Conservation (phyloP, 2,113 vertebrate genomes). For the Hucho hucho region DNA sequence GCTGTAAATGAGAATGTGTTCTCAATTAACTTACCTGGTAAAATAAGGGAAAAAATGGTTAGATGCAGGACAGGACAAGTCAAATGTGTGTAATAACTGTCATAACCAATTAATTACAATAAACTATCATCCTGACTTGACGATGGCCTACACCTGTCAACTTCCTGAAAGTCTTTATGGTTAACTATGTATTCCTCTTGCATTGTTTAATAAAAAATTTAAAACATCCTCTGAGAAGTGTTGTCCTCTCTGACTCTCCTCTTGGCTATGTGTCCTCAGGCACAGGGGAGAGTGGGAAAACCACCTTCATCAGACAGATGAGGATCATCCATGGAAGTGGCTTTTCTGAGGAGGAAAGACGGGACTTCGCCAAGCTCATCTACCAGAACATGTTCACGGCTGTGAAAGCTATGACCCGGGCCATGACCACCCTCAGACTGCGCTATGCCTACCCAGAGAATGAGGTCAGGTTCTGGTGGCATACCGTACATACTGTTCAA, state of each 20-base stretch:
- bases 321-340: constrained; percentile 87
- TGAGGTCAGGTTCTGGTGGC: constrained; percentile 64
- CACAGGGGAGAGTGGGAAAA: constrained; percentile 90
- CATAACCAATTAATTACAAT: too few species aligned
- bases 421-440: constrained; percentile 79
- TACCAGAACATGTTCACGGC: constrained; percentile 85
- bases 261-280: constrained; percentile 63
- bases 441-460: constrained; percentile 76
- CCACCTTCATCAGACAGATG: constrained; percentile 92
- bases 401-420: constrained; percentile 77
- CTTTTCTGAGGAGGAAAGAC: constrained; percentile 84
- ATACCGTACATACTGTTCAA: too few species aligned
- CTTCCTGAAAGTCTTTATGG: too few species aligned
- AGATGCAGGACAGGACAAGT: too few species aligned
- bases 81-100: too few species aligned
- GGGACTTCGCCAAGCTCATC: constrained; percentile 76
- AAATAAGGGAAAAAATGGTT: too few species aligned
- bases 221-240: background rate
- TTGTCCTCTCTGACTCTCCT: background rate
- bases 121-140: too few species aligned
- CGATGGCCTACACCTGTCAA: too few species aligned
- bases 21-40: too few species aligned
- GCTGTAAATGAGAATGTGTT: too few species aligned
- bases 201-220: background rate
- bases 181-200: too few species aligned